A percentile compares a stretch with the other conserved stretches of the same genome.
These are phyloP conservation scores for Agrypnia vestita DNA, from an alignment of 1,140 invertebrate genomes.

Conservation along the genomic window DNA sequence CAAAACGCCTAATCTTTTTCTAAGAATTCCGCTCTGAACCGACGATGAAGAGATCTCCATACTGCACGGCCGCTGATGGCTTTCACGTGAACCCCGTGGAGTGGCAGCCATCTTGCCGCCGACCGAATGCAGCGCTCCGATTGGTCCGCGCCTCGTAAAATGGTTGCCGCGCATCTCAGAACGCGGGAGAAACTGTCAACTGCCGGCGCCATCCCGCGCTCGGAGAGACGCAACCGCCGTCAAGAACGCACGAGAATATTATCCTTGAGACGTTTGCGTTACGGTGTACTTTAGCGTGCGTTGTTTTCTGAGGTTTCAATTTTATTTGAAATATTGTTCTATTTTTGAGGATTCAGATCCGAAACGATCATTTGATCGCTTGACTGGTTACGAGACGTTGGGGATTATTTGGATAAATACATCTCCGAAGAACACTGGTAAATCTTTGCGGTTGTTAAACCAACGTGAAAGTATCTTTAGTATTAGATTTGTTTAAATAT, in stretches of 20 bases:
- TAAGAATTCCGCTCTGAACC: conserved; percentile 15
- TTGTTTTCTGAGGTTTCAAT: conserved; percentile 9
- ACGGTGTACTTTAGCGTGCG: neutral
- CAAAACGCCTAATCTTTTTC: neutral
- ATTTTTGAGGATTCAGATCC: conserved; percentile 52
- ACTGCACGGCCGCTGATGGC: conserved; percentile 1
- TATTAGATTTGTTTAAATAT: no score
- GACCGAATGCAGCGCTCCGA: conserved; percentile 8
- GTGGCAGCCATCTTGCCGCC: conserved; percentile 47
- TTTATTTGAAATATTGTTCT: conserved; percentile 45
- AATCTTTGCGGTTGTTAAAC: no score
- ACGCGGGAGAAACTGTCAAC: conserved; percentile 53
- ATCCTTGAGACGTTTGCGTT: neutral
- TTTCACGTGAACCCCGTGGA: conserved; percentile 40
- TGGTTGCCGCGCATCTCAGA: conserved; percentile 50
- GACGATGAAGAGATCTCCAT: conserved; percentile 38
- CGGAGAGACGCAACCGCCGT: conserved; percentile 20
- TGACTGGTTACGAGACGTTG: conserved; percentile 50
- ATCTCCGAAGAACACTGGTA: neutral
- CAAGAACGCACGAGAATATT: conserved; percentile 2
- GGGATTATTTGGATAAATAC: conserved; percentile 44
- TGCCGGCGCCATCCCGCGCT: conserved; percentile 6
- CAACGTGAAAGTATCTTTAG: no score
- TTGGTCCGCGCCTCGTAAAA: conserved; percentile 44
- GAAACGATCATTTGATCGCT: conserved; percentile 53